Evolutionary conservation across 2,888 invertebrate genomes (phyloP), one percentile per base, ranked within the genome.

Genomic region (Coenonympha glycerion): DNA sequence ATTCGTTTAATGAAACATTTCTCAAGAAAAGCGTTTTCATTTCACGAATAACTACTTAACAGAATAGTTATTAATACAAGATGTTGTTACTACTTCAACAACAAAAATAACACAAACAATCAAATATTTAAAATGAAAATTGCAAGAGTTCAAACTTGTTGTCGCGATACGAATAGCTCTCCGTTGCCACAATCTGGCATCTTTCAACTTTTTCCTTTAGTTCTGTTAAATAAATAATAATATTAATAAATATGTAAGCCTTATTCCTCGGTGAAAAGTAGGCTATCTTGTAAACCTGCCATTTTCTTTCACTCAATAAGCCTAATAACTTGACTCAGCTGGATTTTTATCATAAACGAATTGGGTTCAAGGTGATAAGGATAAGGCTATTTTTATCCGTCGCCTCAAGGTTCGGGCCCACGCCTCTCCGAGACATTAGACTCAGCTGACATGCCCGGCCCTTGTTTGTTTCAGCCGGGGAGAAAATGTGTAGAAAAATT

Each of bases 1-100:
- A 15, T n/a, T n/a, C n/a, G n/a, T n/a, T n/a, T 50, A 47, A 53
- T 50, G 31, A 49, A 53, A 53, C 48, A 54, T 51, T 51, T 45
- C 48, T 51, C 39, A 48, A 48, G 47, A 37, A 48, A 33, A 40
- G 24, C 22, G 47, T 24, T 48, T n/a, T 37, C 48, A 47, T 55
- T 55, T 47, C 47, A 49, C 48, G 36, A 49, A 49, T 40, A 46
- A 52, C 45, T 44, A 51, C 37, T 45, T 11, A 44, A 51, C 34
- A 54, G 48, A 51, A 54, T 51, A 45, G n/a, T n/a, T n/a, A n/a
- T n/a, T 39, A 45, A 46, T 24, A 24, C 22, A 36, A 36, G 21
- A 36, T 19, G 39, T 15, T 2, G 6, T 13, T 11, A 2, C 6
- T 39, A 39, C 15, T 39, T 2, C 39, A 39, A 22, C 39, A 24